A percentile compares a stretch with the other conserved stretches of the same genome.
These are phyloP conservation scores for Pachyseris speciosa DNA, from an alignment of 64 coral and sea anemone species.

Conservation along the genomic window DNA sequence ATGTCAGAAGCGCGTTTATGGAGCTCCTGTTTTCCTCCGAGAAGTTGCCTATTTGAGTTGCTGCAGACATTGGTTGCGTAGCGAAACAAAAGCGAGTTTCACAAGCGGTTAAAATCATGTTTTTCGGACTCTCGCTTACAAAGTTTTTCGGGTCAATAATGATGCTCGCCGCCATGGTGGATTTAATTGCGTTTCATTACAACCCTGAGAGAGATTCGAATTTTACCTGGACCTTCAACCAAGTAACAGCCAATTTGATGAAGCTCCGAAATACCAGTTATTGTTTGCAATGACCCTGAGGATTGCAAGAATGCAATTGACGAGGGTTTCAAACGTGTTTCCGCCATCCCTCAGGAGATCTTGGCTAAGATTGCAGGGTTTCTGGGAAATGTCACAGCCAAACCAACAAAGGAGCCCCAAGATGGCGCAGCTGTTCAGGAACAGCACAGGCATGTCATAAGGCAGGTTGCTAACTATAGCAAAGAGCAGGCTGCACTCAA, in stretches of 20 bases:
- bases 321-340: neutral
- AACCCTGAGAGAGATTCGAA: neutral
- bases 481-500: too few relatives aligned
- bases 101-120: neutral
- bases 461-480: too few relatives aligned
- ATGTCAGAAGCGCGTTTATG: too few relatives aligned
- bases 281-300: constrained; percentile 10
- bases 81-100: too few relatives aligned
- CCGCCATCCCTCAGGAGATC: neutral
- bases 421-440: neutral
- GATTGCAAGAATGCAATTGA: neutral
- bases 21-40: too few relatives aligned
- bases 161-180: neutral
- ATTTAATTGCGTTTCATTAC: neutral
- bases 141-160: neutral
- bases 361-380: neutral
- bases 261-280: neutral
- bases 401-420: neutral
- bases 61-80: too few relatives aligned
- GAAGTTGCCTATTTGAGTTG: too few relatives aligned
- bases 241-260: too few relatives aligned
- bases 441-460: too few relatives aligned
- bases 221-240: neutral
- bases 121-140: neutral
- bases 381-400: neutral